Conservation (phyloP, 2,113 vertebrate species). For the Alces alces region DNA sequence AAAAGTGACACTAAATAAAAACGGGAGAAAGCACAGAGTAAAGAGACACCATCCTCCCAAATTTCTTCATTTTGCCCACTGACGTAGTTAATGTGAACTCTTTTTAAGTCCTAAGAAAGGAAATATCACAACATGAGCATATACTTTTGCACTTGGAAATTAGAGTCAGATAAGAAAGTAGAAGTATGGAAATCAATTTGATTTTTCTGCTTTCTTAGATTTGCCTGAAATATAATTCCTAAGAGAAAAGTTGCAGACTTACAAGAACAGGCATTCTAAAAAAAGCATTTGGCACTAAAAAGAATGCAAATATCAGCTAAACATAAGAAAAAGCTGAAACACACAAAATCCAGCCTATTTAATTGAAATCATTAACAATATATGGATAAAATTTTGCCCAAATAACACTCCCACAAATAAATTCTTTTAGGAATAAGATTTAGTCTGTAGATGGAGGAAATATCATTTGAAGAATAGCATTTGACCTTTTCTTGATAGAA, state of each 20-base stretch:
- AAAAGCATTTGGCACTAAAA: background rate
- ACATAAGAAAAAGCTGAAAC: background rate
- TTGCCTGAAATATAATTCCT: conserved; percentile 2
- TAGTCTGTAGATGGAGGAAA: conserved; percentile 1
- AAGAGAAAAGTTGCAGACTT: background rate
- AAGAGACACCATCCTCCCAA: background rate
- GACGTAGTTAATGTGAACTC: background rate
- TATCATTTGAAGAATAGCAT: background rate
- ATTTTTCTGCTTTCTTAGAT: background rate
- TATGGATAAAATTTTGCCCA: background rate
- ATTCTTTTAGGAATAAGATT: conserved; percentile 6
- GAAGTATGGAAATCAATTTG: background rate
- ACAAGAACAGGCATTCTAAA: background rate
- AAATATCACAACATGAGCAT: background rate
- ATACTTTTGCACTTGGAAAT: background rate
- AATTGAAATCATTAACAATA: background rate
- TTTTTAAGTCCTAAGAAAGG: background rate
- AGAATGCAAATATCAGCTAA: background rate
- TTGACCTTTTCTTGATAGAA: conserved; percentile 18
- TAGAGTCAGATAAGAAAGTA: background rate
- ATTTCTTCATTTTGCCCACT: background rate
- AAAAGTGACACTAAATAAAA: conserved; percentile 87
- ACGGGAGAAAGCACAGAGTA: conserved; percentile 34
- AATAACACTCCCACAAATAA: background rate
- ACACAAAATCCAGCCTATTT: background rate